A percentile compares a stretch with the other conserved stretches of the same genome.
Conservation (phyloP, 2,888 invertebrate species). For the Heterodera filipjevi region DNA sequence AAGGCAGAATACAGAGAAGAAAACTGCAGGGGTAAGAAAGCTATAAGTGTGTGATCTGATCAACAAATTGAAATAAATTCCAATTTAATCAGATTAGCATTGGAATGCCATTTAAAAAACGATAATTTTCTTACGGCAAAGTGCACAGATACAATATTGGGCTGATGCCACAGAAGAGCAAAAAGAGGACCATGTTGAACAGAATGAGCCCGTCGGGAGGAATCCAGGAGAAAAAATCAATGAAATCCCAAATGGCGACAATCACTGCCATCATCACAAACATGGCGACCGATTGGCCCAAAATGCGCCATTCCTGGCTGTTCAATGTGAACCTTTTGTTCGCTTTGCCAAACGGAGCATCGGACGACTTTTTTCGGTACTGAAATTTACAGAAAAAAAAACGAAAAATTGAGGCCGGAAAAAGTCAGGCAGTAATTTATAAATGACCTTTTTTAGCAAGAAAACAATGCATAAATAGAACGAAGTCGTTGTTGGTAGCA, state of each 20-base stretch:
- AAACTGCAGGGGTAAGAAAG: too few species aligned
- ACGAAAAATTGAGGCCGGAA: neutral
- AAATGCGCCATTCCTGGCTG: slow-evolving; percentile 5
- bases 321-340: neutral
- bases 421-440: neutral
- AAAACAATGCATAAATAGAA: neutral
- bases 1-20: too few species aligned
- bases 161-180: slow-evolving; percentile 14
- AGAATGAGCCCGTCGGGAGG: neutral
- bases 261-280: neutral
- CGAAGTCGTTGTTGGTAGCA: neutral
- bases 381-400: neutral
- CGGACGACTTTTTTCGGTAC: neutral
- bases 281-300: neutral
- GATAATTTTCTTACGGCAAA: neutral
- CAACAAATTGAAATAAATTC: neutral
- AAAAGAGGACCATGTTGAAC: neutral
- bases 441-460: neutral
- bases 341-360: neutral
- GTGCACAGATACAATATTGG: neutral
- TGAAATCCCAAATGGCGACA: neutral
- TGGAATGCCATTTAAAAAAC: too few species aligned
- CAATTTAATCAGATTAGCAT: neutral
- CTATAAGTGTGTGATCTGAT: neutral
- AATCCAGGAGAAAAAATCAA: neutral